phyloP scores from a whole-genome alignment of 2,797 vertebrate genomes.

The Pseudomugil tenellus region DNA sequence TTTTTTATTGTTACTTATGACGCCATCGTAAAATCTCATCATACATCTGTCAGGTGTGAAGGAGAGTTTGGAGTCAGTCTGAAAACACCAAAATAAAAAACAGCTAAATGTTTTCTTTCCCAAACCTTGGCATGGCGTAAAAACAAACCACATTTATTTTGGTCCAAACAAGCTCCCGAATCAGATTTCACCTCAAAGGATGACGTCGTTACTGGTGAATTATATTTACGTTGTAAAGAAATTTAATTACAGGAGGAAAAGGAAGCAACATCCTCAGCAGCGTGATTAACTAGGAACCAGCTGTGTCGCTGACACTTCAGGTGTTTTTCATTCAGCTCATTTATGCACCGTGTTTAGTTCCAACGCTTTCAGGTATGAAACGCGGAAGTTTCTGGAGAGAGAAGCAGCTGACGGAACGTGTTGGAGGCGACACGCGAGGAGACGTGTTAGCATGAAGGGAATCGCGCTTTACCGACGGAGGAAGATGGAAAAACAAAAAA shows the following conservation, averaged over 20 bases:
- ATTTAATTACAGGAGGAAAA: no score
- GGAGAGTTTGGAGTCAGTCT: constrained; percentile 3
- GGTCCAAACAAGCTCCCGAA: not conserved
- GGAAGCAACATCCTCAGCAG: not conserved
- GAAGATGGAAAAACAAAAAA: not conserved
- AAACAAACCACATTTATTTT: not conserved
- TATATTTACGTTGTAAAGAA: no score
- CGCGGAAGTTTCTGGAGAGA: no score
- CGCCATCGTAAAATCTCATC: no score
- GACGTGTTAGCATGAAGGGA: not conserved
- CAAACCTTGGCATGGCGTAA: not conserved
- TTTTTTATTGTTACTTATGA: not conserved
- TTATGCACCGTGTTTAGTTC: not conserved
- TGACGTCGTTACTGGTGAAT: no score
- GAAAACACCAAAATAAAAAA: not conserved
- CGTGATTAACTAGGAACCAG: no score
- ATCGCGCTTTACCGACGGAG: not conserved
- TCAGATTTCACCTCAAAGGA: not conserved
- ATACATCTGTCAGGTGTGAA: not conserved
- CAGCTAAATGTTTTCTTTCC: not conserved
- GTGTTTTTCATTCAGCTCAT: not conserved
- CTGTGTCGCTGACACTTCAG: not conserved
- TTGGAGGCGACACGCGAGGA: not conserved
- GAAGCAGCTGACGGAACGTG: not conserved
- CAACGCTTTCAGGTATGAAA: no score